A percentile compares a stretch with the other conserved stretches of the same genome.
Evolutionary conservation across 2,888 invertebrate genomes (phyloP).

Genomic region (Hypomecis punctinalis): DNA sequence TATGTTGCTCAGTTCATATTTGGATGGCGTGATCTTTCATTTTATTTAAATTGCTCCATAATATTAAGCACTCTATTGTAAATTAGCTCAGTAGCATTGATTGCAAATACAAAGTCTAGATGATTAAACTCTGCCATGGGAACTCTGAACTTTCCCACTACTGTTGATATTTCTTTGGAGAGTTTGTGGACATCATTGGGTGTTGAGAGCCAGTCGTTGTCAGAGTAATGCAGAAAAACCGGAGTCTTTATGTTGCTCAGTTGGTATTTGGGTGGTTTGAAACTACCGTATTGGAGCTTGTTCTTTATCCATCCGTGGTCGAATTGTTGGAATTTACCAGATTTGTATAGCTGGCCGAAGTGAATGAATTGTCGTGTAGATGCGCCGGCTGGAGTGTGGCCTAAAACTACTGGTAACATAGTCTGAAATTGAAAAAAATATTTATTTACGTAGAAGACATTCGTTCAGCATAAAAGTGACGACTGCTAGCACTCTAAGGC

Average conservation of each 20-base stretch:
- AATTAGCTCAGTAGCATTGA: slow-evolving; percentile 83
- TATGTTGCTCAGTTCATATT: slow-evolving; percentile 76
- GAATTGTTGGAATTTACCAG: slow-evolving; percentile 79
- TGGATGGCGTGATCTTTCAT: slow-evolving; percentile 67
- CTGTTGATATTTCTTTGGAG: slow-evolving; percentile 67
- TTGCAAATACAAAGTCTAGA: slow-evolving; percentile 85
- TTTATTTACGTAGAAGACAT: background rate
- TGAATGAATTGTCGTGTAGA: slow-evolving; percentile 81
- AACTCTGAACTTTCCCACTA: slow-evolving; percentile 77
- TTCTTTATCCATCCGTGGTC: slow-evolving; percentile 78
- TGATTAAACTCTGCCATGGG: slow-evolving; percentile 80
- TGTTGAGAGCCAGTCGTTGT: slow-evolving; percentile 81
- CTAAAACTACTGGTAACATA: slow-evolving; percentile 78
- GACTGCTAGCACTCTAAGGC: no score
- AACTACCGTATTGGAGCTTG: slow-evolving; percentile 71
- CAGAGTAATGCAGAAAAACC: slow-evolving; percentile 79
- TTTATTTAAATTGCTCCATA: slow-evolving; percentile 68
- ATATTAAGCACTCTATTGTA: slow-evolving; percentile 82
- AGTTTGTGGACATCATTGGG: slow-evolving; percentile 74
- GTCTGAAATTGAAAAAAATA: slow-evolving; percentile 61
- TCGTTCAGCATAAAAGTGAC: no score
- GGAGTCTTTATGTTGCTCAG: slow-evolving; percentile 75
- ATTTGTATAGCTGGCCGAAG: slow-evolving; percentile 77
- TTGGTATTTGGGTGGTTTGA: slow-evolving; percentile 80
- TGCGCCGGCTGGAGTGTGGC: slow-evolving; percentile 81